phyloP scores from a whole-genome alignment of 2,888 invertebrate species.

The Augiades crinisus region DNA sequence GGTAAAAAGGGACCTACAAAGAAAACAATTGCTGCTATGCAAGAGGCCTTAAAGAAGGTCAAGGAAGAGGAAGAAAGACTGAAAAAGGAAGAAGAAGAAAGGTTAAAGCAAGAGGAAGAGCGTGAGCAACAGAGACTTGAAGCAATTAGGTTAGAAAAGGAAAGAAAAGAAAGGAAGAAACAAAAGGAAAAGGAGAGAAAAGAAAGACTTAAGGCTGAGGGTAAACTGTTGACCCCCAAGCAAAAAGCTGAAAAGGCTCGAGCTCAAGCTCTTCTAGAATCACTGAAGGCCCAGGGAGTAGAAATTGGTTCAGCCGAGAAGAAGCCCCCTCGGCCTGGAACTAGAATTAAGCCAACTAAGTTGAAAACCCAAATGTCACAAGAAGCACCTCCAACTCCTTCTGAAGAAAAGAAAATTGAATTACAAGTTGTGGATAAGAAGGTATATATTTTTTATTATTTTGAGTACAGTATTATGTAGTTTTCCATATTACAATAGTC shows the following conservation, averaged over 20 bases:
- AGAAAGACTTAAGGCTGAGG: slow-evolving; percentile 97
- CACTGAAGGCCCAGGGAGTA: slow-evolving; percentile 93
- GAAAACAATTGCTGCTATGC: slow-evolving; percentile 94
- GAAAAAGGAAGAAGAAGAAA: slow-evolving; percentile 90
- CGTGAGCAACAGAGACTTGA: slow-evolving; percentile 87
- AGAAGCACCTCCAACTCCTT: slow-evolving; percentile 74
- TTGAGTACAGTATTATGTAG: no score
- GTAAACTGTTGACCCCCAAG: slow-evolving; percentile 95
- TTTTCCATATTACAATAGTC: no score
- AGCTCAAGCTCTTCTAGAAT: slow-evolving; percentile 94
- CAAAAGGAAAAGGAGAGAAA: slow-evolving; percentile 96
- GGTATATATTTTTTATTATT: slow-evolving; percentile 38
- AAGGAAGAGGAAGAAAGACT: slow-evolving; percentile 94
- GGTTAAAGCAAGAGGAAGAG: slow-evolving; percentile 87
- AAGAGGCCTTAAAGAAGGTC: slow-evolving; percentile 92
- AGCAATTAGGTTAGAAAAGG: slow-evolving; percentile 90
- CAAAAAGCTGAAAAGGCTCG: slow-evolving; percentile 95
- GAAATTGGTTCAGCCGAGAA: slow-evolving; percentile 88
- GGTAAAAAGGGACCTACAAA: slow-evolving; percentile 89
- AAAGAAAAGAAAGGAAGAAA: slow-evolving; percentile 93
- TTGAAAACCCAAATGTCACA: slow-evolving; percentile 84
- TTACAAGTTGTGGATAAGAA: slow-evolving; percentile 78
- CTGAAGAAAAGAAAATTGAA: slow-evolving; percentile 72
- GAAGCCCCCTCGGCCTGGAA: slow-evolving; percentile 84
- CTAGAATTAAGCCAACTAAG: slow-evolving; percentile 87